Evolutionary conservation across 1,140 invertebrate genomes (phyloP).

Genomic region (Gryllus bimaculatus): DNA sequence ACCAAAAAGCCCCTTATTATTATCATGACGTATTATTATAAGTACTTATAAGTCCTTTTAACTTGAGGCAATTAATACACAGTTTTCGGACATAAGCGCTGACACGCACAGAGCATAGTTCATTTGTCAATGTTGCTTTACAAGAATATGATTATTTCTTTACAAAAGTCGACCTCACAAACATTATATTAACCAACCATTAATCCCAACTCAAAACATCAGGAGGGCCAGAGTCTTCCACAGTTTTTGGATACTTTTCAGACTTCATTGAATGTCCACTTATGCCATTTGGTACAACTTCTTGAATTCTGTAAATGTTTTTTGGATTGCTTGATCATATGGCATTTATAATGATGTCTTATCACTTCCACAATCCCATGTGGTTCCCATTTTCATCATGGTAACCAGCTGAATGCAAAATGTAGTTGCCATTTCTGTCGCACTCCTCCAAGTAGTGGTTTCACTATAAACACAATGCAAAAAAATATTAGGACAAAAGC

Average conservation of each 20-base stretch:
- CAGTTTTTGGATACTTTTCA: not conserved
- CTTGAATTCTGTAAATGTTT: too few relatives aligned
- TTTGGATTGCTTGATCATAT: too few relatives aligned
- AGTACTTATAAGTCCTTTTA: not conserved
- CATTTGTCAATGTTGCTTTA: not conserved
- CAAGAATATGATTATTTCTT: not conserved
- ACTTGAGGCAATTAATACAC: not conserved
- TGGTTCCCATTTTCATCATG: not conserved
- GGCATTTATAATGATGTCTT: not conserved
- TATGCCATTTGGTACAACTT: not conserved
- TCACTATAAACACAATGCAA: not conserved
- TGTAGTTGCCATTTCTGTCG: not conserved
- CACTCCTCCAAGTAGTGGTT: not conserved
- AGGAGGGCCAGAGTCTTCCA: not conserved
- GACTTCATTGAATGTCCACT: not conserved
- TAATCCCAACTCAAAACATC: not conserved
- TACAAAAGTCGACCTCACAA: not conserved
- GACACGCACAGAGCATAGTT: not conserved
- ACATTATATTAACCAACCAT: not conserved
- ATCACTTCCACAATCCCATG: not conserved
- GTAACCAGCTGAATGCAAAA: not conserved
- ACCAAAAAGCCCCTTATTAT: conserved; percentile 4
- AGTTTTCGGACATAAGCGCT: not conserved
- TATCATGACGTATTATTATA: conserved; percentile 2
- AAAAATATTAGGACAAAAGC: not conserved